Percentiles rank a stretch among this genome's conserved stretches.
Evolutionary conservation across 2,797 vertebrate species (phyloP).

Genomic region (Antrozous pallidus): DNA sequence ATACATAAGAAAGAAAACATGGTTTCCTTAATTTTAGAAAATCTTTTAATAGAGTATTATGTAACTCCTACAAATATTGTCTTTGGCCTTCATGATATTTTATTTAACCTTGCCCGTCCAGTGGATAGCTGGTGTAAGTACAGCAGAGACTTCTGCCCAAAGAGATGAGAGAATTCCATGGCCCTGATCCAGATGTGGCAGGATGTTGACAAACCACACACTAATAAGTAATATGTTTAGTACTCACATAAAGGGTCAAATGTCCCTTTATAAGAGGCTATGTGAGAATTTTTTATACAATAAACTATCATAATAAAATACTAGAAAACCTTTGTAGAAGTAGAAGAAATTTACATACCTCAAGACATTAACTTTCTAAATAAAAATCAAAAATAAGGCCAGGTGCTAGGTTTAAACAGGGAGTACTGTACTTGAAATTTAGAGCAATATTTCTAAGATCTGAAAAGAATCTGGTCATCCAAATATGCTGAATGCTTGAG

Average conservation of each 20-base stretch:
- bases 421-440: neutral
- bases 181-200: conserved; percentile 72
- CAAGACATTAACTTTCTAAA: conserved; percentile 48
- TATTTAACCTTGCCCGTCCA: conserved; percentile 39
- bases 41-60: conserved; percentile 55
- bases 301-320: conserved; percentile 63
- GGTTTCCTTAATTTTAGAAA: conserved; percentile 65
- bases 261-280: conserved; percentile 56
- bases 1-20: neutral
- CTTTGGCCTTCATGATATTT: neutral
- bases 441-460: neutral
- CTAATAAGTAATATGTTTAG: conserved; percentile 69
- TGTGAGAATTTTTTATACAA: conserved; percentile 68
- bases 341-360: neutral
- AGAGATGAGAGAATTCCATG: conserved; percentile 68
- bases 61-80: conserved; percentile 49
- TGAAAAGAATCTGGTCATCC: neutral
- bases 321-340: conserved; percentile 42
- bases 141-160: conserved; percentile 34
- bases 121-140: conserved; percentile 56
- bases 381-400: neutral
- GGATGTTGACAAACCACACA: conserved; percentile 75
- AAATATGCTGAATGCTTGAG: neutral
- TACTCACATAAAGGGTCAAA: conserved; percentile 71
- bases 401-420: neutral